phyloP scores from a whole-genome alignment of 2,888 invertebrate species.

The Gastracanthus pulcherrimus region DNA sequence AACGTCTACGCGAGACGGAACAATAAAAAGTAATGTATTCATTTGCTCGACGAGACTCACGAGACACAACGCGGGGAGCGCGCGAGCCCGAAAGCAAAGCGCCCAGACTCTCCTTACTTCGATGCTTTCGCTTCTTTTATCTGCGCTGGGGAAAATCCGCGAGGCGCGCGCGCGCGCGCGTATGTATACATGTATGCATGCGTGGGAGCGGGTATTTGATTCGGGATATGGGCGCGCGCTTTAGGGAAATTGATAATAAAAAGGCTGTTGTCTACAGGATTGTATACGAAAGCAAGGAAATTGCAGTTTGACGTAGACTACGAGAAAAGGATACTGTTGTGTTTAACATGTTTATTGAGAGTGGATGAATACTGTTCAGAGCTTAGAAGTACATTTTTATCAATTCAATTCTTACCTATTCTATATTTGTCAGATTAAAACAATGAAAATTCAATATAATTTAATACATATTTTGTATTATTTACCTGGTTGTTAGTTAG shows the following conservation, averaged over 20 bases:
- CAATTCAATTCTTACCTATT: too few species aligned
- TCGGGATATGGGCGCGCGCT: neutral
- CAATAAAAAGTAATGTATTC: conserved; percentile 47
- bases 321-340: neutral
- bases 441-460: too few species aligned
- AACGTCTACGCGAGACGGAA: neutral
- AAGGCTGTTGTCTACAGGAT: neutral
- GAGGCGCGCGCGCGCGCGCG: neutral
- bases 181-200: neutral
- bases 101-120: neutral
- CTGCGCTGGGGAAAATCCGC: neutral
- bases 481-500: too few species aligned
- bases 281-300: neutral
- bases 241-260: conserved; percentile 32
- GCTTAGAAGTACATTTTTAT: neutral
- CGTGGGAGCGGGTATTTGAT: neutral
- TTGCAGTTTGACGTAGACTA: neutral
- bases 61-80: neutral
- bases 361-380: neutral
- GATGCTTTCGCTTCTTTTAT: conserved; percentile 14
- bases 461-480: too few species aligned
- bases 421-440: too few species aligned
- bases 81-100: neutral
- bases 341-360: conserved; percentile 13
- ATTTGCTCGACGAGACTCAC: neutral